Evolutionary conservation across 2,113 vertebrate genomes (phyloP).

Genomic region (Chamaea fasciata): DNA sequence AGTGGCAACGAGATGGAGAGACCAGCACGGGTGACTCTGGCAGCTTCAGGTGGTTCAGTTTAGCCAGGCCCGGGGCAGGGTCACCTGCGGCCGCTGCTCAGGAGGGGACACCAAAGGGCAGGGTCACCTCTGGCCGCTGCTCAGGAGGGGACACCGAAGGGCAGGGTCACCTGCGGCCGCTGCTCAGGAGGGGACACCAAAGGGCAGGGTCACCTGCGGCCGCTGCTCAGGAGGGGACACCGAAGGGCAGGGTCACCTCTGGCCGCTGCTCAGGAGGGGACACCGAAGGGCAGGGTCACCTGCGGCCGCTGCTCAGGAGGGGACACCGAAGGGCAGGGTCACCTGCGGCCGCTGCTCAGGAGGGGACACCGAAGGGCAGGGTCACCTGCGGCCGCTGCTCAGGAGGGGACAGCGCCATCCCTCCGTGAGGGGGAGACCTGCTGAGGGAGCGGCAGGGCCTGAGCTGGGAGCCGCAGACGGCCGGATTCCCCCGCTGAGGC

Average conservation of each 20-base stretch:
- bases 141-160: neutral
- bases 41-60: neutral
- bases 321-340: neutral
- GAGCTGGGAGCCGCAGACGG: neutral
- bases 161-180: neutral
- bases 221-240: neutral
- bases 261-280: neutral
- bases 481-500: fast-evolving
- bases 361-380: neutral
- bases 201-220: neutral
- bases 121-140: neutral
- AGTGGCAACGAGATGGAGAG: neutral
- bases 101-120: neutral
- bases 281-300: neutral
- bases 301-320: neutral
- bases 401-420: neutral
- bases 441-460: neutral
- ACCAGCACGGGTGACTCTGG: fast-evolving
- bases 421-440: neutral
- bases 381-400: neutral
- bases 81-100: neutral
- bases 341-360: neutral
- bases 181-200: neutral
- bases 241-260: neutral
- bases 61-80: neutral